Evolutionary conservation across 2,797 vertebrate species (phyloP), one percentile per base, ranked within the genome.

Genomic region (Danio kyathit): DNA sequence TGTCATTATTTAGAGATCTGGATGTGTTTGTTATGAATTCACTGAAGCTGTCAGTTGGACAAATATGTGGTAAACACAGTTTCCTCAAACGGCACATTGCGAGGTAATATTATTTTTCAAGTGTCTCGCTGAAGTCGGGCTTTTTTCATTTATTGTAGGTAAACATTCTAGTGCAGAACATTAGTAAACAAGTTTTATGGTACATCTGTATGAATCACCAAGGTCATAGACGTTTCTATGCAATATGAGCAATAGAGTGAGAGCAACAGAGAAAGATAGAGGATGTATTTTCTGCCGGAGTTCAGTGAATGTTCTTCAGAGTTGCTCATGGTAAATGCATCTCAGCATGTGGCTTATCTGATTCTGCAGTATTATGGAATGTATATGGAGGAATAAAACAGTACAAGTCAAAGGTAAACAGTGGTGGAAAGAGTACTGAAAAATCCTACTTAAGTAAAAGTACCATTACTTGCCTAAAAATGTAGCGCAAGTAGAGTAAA

Each of bases 311-410:
- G 17, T 43, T 65, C 48, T 21, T 10, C 71, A 40, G 52, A 13
- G 29, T 49, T 74, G 21, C 17, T 12, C 11, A 7, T 56, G n/a
- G 51, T 77, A 61, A 83, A 56, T 52, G 41, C 51, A 59, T 67
- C 74, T 46, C 65, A 74, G 81, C 54, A 69, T 52, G 70, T 54
- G 59, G 46, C 44, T 75, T 71, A 76, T 79, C 43, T 60, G 51
- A 48, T 7, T 7, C 17, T 21, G 61, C 56, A 46, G 40, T 56
- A 44, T 29, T 66, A 14, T 29, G 29, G 54, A 40, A 17, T 21
- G 8, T 46, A 46, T 57, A 65, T 11, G 29, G 38, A 41, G 44
- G 74, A 57, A 16, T 52, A 81, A 63, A 57, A 59, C 74, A 56
- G 21, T 71, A 40, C 44, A 77, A 70, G 67, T 71, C 61, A 81